phyloP scores from a whole-genome alignment of 1,140 invertebrate species.

The Cherax quadricarinatus region DNA sequence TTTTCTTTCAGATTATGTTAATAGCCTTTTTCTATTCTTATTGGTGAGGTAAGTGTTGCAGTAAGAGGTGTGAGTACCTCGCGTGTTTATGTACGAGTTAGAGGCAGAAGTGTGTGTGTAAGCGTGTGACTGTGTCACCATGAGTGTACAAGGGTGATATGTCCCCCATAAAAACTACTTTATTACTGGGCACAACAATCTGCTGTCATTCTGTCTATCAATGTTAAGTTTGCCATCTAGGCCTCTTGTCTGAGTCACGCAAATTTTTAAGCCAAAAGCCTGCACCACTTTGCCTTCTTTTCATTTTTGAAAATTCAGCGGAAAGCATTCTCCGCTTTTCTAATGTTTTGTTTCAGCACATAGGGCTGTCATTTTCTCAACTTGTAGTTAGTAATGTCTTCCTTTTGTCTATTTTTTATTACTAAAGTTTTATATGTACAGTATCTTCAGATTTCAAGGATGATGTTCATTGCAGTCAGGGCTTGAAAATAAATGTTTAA shows the following conservation, averaged over 20 bases:
- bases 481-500: neutral
- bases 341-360: slow-evolving; percentile 66
- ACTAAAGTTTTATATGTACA: neutral
- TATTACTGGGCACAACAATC: slow-evolving; percentile 35
- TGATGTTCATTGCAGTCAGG: neutral
- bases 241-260: slow-evolving; percentile 67
- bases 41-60: slow-evolving; percentile 62
- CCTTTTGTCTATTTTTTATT: slow-evolving; percentile 9
- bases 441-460: neutral
- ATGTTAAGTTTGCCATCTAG: slow-evolving; percentile 65
- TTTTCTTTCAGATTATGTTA: slow-evolving; percentile 70
- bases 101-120: neutral
- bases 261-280: slow-evolving; percentile 66
- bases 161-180: slow-evolving; percentile 7
- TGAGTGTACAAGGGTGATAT: neutral
- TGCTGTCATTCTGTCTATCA: slow-evolving; percentile 68
- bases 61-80: slow-evolving; percentile 41
- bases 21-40: slow-evolving; percentile 67
- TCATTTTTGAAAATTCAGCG: slow-evolving; percentile 53
- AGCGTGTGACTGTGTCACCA: neutral
- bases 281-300: slow-evolving; percentile 70
- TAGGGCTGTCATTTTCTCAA: slow-evolving; percentile 53
- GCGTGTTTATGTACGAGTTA: slow-evolving; percentile 4
- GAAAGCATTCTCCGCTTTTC: slow-evolving; percentile 61
- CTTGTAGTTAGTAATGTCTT: slow-evolving; percentile 63